Evolutionary conservation across 2,797 vertebrate genomes (phyloP).

Genomic region (Capromys pilorides): DNA sequence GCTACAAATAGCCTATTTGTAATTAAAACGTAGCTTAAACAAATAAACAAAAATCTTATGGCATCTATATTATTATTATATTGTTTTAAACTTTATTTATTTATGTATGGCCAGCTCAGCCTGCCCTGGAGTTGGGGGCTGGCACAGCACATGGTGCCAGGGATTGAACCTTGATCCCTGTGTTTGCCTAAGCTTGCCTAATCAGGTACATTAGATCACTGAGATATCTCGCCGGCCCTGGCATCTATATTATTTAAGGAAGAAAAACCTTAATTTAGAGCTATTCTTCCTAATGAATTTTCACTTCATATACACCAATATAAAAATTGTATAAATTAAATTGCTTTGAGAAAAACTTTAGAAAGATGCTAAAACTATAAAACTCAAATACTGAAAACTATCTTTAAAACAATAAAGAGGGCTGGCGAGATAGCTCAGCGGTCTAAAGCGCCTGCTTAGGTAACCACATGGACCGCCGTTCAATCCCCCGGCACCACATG

Average conservation of each 20-base stretch:
- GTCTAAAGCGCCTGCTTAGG: too few species aligned
- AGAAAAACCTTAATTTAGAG: slow-evolving; percentile 23
- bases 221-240: neutral
- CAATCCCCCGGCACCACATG: too few species aligned
- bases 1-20: neutral
- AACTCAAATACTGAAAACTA: slow-evolving; percentile 19
- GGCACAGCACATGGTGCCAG: too few species aligned
- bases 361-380: slow-evolving; percentile 34
- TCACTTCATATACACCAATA: neutral
- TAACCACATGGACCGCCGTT: too few species aligned
- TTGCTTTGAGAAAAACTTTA: slow-evolving; percentile 51
- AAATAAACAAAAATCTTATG: neutral
- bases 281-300: neutral
- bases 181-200: too few species aligned
- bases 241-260: slow-evolving; percentile 6
- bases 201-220: too few species aligned
- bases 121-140: too few species aligned
- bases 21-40: slow-evolving; percentile 10
- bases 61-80: neutral
- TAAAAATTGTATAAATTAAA: neutral
- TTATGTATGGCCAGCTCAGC: too few species aligned
- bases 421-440: too few species aligned
- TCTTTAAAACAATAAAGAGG: neutral
- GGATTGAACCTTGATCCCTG: too few species aligned
- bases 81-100: too few species aligned